Evolutionary conservation across 2,113 vertebrate genomes (phyloP), one percentile per base, ranked within the genome.

Genomic region (Macrotus californicus): DNA sequence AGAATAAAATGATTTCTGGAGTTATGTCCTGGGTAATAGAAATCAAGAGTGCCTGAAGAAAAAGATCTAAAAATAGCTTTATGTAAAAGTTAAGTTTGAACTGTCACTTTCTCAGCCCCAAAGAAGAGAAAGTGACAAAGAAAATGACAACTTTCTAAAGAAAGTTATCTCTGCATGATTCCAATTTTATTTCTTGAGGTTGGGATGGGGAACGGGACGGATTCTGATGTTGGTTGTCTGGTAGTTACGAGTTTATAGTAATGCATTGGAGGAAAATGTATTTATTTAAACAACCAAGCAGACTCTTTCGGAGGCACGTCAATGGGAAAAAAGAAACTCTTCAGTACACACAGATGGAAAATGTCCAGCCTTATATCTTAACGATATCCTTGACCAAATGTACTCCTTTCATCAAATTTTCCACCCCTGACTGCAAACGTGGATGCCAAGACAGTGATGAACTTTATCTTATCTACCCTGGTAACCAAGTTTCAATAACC

Each of bases 391-490:
- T 98, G 98, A 98, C 98, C 98, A 99, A 99, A 98, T 95, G 98
- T 94, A 98, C 98, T 98, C 97, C 97, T 99, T 99, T 98, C 98
- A 99, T 99, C 98, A 98, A 98, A 98, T 98, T 98, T 99, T 99
- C 98, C 98, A 99, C 97, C 97, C 97, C 94, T 92, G 97, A 96
- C 97, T 97, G 97, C 96, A 96, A 97, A 97, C 46, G 73, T 94
- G 96, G 97, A 98, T 98, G 97, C 98, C 98, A 97, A 97, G 98
- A 98, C 97, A 98, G 98, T 22, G 69, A 98, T 92, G 98, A 98
- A 97, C 97, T 98, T 98, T 97, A 98, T 98, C 98, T 98, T 97
- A 98, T 98, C 98, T 97, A 72, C 86, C 90, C 98, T 97, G 97
- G 98, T 97, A 98, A 98, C 91, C 96, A 52, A 5, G 95, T 98